phyloP scores from a whole-genome alignment of 2,888 invertebrate genomes.

The Monopis laevigella region DNA sequence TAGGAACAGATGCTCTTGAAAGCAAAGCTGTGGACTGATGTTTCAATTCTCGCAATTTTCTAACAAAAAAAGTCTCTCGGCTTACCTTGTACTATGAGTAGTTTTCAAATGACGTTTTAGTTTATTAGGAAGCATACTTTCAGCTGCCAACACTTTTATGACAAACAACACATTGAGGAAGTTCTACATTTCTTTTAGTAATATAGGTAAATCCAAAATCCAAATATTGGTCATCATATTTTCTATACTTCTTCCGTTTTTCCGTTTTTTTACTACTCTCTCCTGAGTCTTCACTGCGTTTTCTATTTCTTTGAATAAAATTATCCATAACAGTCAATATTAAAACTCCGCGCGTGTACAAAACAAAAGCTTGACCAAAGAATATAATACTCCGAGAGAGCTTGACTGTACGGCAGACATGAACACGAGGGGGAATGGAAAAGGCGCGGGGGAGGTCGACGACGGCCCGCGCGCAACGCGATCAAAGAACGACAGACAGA shows the following conservation, averaged over 20 bases:
- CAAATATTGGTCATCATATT: constrained; percentile 16
- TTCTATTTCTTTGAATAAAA: background rate
- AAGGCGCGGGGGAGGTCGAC: too few relatives aligned
- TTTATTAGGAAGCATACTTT: constrained; percentile 19
- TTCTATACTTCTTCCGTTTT: constrained; percentile 15
- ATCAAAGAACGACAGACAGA: too few relatives aligned
- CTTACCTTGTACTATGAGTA: too few relatives aligned
- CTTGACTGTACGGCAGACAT: background rate
- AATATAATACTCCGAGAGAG: too few relatives aligned
- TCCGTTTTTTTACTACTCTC: constrained; percentile 15
- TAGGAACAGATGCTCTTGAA: constrained; percentile 16
- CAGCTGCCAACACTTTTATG: constrained; percentile 18
- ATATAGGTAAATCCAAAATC: constrained; percentile 18
- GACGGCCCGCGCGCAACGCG: too few relatives aligned
- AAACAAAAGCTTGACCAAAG: too few relatives aligned
- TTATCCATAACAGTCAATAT: background rate
- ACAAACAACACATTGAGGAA: constrained; percentile 19
- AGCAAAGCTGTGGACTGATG: constrained; percentile 12
- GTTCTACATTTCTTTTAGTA: constrained; percentile 16
- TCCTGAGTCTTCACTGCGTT: too few relatives aligned
- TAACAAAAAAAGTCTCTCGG: constrained; percentile 5
- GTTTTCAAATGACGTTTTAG: constrained; percentile 18
- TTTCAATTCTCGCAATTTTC: constrained; percentile 18
- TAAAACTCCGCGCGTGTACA: background rate
- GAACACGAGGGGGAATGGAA: background rate